Base-by-base conservation (phyloP, 2,797 vertebrate genomes). In the Staurois parvus region DNA sequence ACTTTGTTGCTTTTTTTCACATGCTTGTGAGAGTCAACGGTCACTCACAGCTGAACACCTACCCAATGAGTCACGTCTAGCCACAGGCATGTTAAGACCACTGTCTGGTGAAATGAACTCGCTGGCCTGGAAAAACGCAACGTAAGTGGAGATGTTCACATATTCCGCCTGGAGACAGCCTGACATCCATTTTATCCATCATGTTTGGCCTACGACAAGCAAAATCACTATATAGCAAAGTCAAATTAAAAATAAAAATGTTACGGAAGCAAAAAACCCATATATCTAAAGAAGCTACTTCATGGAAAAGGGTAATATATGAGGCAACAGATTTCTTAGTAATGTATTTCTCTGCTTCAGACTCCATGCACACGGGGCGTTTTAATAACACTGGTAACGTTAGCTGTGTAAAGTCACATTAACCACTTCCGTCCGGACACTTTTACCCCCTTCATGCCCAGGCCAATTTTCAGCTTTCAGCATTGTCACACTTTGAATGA, bases 31-130 rank as follows among this genome's bases (percentile, higher is more conserved):
- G 40, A 90, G 85, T 73, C 79, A 91, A 90, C 88, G 90, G 89
- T 90, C 90, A 91, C 90, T 90, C 88, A 89, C 84, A 88, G 88
- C 40, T 88, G 90, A 91, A 91, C 89, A 89, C 91, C 89, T 88
- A 59, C 89, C 90, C 90, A 88, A 88, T 92, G 91, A 92, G 89
- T 91, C 91, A 91, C 77, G 89, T 91, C 91, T 91, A 86, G 87
- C 89, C 89, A 89, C 86, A 85, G 86, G 74, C 62, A 83, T 76
- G 87, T 88, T 86, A 88, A 90, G 88, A 81, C 69, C 0, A 19
- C 79, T 0, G 79, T 90, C 90, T 91, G 59, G 74, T 84, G 79
- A 75, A 82, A 83, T 59, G 85, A 91, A 91, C 88, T 90, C 90
- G 34, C 89, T 88, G 67, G 62, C 89, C 90, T 91, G 88, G 91